Base-by-base conservation (phyloP, 2,888 invertebrate species). In the Orthosia cruda region DNA sequence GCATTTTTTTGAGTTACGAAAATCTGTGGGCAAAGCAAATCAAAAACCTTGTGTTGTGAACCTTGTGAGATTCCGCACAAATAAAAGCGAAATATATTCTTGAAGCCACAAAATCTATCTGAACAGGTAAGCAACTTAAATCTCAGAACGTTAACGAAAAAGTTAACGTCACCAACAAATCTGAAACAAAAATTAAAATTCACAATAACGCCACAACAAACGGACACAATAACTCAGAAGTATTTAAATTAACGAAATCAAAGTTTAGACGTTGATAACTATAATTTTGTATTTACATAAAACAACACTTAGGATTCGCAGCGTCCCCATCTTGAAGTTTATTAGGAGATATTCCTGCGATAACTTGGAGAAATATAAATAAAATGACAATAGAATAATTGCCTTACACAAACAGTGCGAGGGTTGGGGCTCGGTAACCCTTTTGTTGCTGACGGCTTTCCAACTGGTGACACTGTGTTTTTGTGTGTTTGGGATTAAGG, bases 361-460 rank as follows among this genome's bases (percentile, higher is more conserved):
- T 95, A 95, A 94, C 94, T 94, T 92, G 84, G 90, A 85, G 90
- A 94, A 95, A 95, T 95, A 95, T 95, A 95, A 96, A 96, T 95
- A 96, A 95, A 94, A 95, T 93, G 93, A 95, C 95, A 95, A 94
- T 94, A 92, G 95, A 94, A 95, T 94, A 95, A 95, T 94, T 95
- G 93, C 92, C 89, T 89, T 87, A 88, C 84, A 85, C 91, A 92
- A 92, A 93, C 91, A 92, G 89, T 67, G 86, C 85, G 88, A 85
- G 91, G 89, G 89, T 87, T 82, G 84, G 80, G 85, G 85, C 80
- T 64, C 65, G 74, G 75, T 88, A 91, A 92, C 92, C 92, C 92
- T 92, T 92, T 91, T 79, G 78, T 83, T 69, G 40, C 71, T 67
- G 68, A 61, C 70, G 81, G 84, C 71, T 80, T 87, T 84, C 77